phyloP scores from a whole-genome alignment of 2,888 invertebrate species.

The Habrosyne pyritoides region DNA sequence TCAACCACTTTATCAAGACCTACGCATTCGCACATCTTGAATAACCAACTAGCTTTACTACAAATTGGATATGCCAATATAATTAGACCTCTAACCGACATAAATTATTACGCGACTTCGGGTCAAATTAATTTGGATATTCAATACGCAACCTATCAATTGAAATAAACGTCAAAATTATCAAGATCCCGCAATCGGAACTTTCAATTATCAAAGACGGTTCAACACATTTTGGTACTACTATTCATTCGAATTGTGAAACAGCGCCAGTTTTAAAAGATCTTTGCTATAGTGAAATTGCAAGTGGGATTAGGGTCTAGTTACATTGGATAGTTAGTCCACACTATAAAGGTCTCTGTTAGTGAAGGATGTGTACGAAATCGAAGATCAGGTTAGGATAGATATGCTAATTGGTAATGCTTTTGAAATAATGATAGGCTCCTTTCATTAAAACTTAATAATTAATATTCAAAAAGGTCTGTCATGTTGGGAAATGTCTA shows the following conservation, averaged over 20 bases:
- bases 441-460: slow-evolving; percentile 21
- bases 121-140: slow-evolving; percentile 4
- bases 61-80: slow-evolving; percentile 1
- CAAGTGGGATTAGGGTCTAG: neutral
- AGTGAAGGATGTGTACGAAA: neutral
- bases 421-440: slow-evolving; percentile 30
- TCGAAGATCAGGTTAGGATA: slow-evolving; percentile 17
- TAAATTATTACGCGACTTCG: neutral
- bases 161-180: neutral
- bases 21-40: neutral
- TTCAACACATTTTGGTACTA: slow-evolving; percentile 12
- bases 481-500: slow-evolving; percentile 46
- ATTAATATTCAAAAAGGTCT: slow-evolving; percentile 45
- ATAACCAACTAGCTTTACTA: neutral
- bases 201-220: slow-evolving; percentile 4
- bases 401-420: slow-evolving; percentile 33
- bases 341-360: slow-evolving; percentile 8
- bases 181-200: slow-evolving; percentile 13
- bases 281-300: neutral
- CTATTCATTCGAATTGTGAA: neutral
- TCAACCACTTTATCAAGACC: slow-evolving; percentile 15
- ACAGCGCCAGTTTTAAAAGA: slow-evolving; percentile 14
- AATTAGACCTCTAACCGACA: slow-evolving; percentile 6
- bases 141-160: slow-evolving; percentile 2
- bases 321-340: slow-evolving; percentile 6